Evolutionary conservation across 2,888 invertebrate species (phyloP).

Genomic region (Nipponacmea schrenckii): DNA sequence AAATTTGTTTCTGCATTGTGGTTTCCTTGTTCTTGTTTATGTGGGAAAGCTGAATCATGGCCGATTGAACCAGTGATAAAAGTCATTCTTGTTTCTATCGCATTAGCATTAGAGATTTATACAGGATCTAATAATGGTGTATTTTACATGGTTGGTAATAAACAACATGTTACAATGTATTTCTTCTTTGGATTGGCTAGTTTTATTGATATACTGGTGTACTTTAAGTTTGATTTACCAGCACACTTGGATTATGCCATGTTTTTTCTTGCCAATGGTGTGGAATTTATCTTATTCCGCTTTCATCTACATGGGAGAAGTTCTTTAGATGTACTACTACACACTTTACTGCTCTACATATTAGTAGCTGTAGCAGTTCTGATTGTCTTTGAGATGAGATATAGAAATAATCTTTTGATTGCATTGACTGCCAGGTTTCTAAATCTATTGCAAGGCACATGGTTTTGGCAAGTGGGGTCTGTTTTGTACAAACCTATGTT

Average conservation of each 20-base stretch:
- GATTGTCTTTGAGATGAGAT: not conserved
- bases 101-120: conserved; percentile 44
- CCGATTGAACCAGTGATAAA: conserved; percentile 46
- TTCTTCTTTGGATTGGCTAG: conserved; percentile 70
- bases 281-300: conserved; percentile 70
- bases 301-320: conserved; percentile 70
- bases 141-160: conserved; percentile 67
- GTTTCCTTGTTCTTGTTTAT: conserved; percentile 45
- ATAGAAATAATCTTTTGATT: not conserved
- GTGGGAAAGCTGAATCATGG: conserved; percentile 42
- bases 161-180: conserved; percentile 72
- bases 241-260: conserved; percentile 68
- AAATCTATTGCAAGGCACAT: conserved; percentile 68
- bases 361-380: conserved; percentile 34
- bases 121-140: conserved; percentile 61
- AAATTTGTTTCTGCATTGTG: conserved; percentile 44
- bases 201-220: conserved; percentile 65
- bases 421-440: not conserved
- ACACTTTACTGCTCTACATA: conserved; percentile 69
- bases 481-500: conserved; percentile 69
- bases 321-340: conserved; percentile 65
- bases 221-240: conserved; percentile 63
- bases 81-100: conserved; percentile 39
- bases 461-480: conserved; percentile 71
- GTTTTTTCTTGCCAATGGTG: conserved; percentile 65